Percentiles rank a stretch among this genome's conserved stretches.
Conservation (phyloP, 2,888 invertebrate genomes). For the Cantharis flavilabris region DNA sequence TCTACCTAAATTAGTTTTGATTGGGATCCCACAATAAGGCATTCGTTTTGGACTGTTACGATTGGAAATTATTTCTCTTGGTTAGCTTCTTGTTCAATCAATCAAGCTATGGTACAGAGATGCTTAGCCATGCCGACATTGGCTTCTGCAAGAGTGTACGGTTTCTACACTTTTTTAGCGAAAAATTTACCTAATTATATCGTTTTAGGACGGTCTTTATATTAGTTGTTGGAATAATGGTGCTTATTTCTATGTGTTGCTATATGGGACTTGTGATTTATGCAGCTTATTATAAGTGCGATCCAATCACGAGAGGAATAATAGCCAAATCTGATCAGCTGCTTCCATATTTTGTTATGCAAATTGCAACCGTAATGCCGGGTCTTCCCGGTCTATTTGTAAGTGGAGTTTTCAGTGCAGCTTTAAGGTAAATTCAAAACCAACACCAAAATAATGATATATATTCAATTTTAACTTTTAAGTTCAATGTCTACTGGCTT, state of each 20-base stretch:
- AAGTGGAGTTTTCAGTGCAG: slow-evolving; percentile 86
- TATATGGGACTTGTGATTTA: slow-evolving; percentile 86
- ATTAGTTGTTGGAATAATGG: slow-evolving; percentile 76
- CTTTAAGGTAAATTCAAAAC: slow-evolving; percentile 66
- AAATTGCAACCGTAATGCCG: slow-evolving; percentile 71
- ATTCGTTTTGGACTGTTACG: slow-evolving; percentile 80
- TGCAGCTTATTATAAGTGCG: slow-evolving; percentile 82
- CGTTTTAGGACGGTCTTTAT: slow-evolving; percentile 71
- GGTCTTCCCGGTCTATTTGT: slow-evolving; percentile 85
- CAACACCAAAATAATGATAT: background rate
- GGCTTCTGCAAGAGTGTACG: slow-evolving; percentile 72
- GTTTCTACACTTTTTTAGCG: background rate
- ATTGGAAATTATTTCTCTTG: slow-evolving; percentile 81
- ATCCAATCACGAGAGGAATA: slow-evolving; percentile 79
- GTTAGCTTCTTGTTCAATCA: slow-evolving; percentile 81
- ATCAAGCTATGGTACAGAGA: slow-evolving; percentile 87
- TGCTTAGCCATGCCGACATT: slow-evolving; percentile 78
- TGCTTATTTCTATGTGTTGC: slow-evolving; percentile 77
- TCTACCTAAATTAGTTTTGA: slow-evolving; percentile 64
- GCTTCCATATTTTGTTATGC: slow-evolving; percentile 82
- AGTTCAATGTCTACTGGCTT: slow-evolving; percentile 81
- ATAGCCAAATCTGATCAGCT: slow-evolving; percentile 75
- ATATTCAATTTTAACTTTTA: slow-evolving; percentile 38
- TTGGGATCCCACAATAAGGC: slow-evolving; percentile 74
- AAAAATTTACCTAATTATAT: slow-evolving; percentile 25